phyloP scores from a whole-genome alignment of 2,113 vertebrate species.

The Ornithorhynchus anatinus region DNA sequence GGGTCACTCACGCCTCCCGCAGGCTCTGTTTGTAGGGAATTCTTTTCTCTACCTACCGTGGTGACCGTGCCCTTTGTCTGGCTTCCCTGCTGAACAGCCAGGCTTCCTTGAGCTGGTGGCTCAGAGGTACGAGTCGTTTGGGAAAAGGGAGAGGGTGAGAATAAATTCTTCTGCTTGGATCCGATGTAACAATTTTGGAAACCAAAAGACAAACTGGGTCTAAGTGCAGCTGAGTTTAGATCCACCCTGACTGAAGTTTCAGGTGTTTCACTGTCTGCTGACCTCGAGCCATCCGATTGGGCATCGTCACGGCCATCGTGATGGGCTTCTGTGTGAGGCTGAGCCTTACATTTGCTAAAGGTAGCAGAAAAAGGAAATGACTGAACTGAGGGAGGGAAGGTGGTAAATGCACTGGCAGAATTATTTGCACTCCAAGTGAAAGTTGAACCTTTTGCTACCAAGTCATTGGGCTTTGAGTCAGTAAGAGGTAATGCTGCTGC shows the following conservation, averaged over 20 bases:
- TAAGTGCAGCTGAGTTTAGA: no score
- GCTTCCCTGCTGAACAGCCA: not conserved
- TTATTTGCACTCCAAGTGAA: constrained; percentile 10
- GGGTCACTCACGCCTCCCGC: not conserved
- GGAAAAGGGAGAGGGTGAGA: not conserved
- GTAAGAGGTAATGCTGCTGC: not conserved
- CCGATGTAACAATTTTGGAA: not conserved
- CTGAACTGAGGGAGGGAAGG: not conserved
- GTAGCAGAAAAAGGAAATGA: constrained; percentile 52
- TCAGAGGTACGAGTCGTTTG: not conserved
- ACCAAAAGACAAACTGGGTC: not conserved
- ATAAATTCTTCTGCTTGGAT: not conserved
- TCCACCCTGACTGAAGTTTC: not conserved
- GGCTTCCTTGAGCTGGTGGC: constrained; percentile 7
- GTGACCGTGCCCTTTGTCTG: not conserved
- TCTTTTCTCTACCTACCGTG: not conserved
- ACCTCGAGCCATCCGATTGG: not conserved
- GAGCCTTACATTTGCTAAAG: constrained; percentile 10
- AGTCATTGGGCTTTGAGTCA: constrained; percentile 13
- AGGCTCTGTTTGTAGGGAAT: constrained; percentile 2
- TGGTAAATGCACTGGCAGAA: not conserved
- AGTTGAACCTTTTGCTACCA: not conserved
- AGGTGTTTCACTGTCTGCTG: not conserved
- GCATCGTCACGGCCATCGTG: not conserved
- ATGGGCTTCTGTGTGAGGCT: not conserved